These are phyloP conservation scores for Lathamus discolor DNA, from an alignment of 2,113 vertebrate genomes.

Conservation along the genomic window DNA sequence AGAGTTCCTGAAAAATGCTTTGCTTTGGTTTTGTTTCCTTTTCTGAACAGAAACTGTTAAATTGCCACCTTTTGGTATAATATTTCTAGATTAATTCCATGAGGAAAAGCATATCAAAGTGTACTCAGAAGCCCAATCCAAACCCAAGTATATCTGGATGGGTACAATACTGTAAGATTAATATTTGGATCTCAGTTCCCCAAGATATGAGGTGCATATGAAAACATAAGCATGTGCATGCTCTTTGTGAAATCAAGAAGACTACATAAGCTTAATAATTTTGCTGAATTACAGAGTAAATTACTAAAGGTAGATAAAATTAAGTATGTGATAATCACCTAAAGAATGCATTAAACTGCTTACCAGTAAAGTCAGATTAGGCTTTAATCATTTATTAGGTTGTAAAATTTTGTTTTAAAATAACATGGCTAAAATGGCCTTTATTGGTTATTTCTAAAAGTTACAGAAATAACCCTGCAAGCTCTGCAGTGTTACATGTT, in stretches of 20 bases:
- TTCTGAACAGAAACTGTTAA: neutral
- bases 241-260: neutral
- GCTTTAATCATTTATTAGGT: slow-evolving; percentile 41
- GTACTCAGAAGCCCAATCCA: neutral
- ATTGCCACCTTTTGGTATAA: neutral
- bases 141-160: neutral
- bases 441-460: slow-evolving; percentile 19
- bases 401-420: slow-evolving; percentile 14
- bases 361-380: neutral
- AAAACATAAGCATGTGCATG: neutral
- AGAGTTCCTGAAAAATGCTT: neutral
- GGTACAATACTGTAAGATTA: neutral
- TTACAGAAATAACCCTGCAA: slow-evolving; percentile 60
- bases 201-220: neutral
- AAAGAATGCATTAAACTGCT: slow-evolving; percentile 4
- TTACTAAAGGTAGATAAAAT: neutral
- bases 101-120: neutral
- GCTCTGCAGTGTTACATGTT: slow-evolving; percentile 24
- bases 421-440: slow-evolving; percentile 11
- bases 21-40: neutral
- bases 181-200: neutral
- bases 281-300: neutral
- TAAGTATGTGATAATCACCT: neutral
- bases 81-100: neutral
- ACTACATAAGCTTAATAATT: neutral